Percentiles rank a stretch among this genome's conserved stretches.
phyloP scores from a whole-genome alignment of 2,797 vertebrate species.

The Fistularia commersonii region DNA sequence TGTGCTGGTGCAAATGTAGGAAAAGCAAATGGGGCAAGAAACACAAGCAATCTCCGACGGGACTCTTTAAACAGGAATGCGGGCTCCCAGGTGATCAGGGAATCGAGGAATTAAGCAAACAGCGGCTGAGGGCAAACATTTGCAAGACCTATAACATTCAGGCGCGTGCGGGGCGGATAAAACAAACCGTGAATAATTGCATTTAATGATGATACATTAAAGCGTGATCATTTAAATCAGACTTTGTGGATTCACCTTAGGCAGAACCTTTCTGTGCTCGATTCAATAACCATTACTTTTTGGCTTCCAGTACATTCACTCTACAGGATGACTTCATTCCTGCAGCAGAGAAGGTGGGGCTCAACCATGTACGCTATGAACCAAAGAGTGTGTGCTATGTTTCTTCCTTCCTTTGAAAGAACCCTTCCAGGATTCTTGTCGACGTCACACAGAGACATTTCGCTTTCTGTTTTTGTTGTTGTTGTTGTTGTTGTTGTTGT shows the following conservation, averaged over 20 bases:
- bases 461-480: constrained; percentile 7
- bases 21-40: constrained; percentile 54
- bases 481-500: constrained; percentile 9
- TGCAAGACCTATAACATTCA: constrained; percentile 39
- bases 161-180: constrained; percentile 22
- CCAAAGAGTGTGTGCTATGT: constrained; percentile 9
- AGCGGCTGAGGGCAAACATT: constrained; percentile 44
- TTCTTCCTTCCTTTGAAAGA: constrained; percentile 54
- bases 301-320: constrained; percentile 19
- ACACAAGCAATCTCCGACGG: constrained; percentile 41
- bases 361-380: constrained; percentile 13
- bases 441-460: constrained; percentile 34
- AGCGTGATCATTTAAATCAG: constrained; percentile 19
- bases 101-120: constrained; percentile 46
- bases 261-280: constrained; percentile 12
- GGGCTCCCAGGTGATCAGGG: too few relatives aligned
- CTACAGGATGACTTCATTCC: constrained; percentile 52
- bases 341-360: constrained; percentile 22
- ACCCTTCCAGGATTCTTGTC: constrained; percentile 50
- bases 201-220: constrained; percentile 15
- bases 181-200: constrained; percentile 28
- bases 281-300: constrained; percentile 27
- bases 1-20: constrained; percentile 41
- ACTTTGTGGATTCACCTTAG: constrained; percentile 32
- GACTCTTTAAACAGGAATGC: constrained; percentile 42